Conservation (phyloP, 2,797 vertebrate genomes). For the Mastacembelus armatus region DNA sequence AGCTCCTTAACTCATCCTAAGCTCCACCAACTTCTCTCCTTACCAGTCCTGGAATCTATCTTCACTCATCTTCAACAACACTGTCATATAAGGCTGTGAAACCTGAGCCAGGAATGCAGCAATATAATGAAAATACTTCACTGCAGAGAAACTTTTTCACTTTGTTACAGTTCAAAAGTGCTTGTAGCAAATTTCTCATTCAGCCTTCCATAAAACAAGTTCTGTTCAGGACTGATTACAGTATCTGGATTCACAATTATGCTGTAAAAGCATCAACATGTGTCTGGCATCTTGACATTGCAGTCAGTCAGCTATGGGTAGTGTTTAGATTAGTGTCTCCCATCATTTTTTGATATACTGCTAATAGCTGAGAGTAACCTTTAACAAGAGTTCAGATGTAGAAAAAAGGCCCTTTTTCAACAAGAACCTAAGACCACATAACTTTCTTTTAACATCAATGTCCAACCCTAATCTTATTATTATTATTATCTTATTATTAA, state of each 20-base stretch:
- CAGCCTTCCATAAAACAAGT: constrained; percentile 1
- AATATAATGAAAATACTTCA: constrained; percentile 13
- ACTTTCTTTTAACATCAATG: no score
- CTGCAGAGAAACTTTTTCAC: constrained; percentile 1
- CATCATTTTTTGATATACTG: no score
- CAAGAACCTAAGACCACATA: not conserved
- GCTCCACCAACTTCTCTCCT: constrained; percentile 12
- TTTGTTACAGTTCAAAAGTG: constrained; percentile 19
- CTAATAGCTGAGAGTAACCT: no score
- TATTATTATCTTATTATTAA: no score
- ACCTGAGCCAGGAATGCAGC: constrained; percentile 16
- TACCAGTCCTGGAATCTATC: not conserved
- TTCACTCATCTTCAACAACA: constrained; percentile 24
- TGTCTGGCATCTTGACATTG: not conserved
- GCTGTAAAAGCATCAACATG: not conserved
- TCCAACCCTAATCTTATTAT: no score
- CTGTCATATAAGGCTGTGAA: constrained; percentile 27
- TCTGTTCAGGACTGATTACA: constrained; percentile 30
- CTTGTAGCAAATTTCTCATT: constrained; percentile 18
- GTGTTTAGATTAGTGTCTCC: not conserved
- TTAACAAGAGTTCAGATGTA: not conserved
- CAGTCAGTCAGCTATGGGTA: not conserved
- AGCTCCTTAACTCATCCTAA: constrained; percentile 18
- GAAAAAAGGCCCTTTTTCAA: no score
- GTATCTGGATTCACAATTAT: constrained; percentile 1